Evolutionary conservation across 2,113 vertebrate species (phyloP).

Genomic region (Sterna hirundo): DNA sequence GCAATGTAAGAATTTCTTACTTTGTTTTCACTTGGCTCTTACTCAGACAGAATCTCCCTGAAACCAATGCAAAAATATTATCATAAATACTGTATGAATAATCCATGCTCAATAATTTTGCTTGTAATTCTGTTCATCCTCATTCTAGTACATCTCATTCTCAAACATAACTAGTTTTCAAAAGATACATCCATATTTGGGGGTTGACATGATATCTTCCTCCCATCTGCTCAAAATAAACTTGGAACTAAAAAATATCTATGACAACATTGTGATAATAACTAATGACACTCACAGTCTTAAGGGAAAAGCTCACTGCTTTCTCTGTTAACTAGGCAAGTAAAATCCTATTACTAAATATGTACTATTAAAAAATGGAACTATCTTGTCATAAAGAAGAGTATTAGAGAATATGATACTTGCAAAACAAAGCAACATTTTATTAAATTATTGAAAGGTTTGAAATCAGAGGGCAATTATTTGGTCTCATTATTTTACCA

Average conservation of each 20-base stretch:
- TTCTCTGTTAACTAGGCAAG: background rate
- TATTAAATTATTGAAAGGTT: background rate
- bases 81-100: background rate
- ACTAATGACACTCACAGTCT: background rate
- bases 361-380: background rate
- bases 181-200: conserved; percentile 35
- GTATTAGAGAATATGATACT: background rate
- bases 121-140: background rate
- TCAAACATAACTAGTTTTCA: background rate
- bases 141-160: background rate
- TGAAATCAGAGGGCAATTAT: background rate
- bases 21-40: background rate
- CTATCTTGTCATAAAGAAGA: background rate
- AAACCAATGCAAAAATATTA: background rate
- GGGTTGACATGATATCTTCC: background rate
- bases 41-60: background rate
- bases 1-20: background rate
- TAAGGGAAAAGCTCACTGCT: background rate
- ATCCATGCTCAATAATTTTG: background rate
- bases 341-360: background rate
- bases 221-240: conserved; percentile 49
- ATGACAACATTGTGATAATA: conserved; percentile 11
- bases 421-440: background rate
- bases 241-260: conserved; percentile 27
- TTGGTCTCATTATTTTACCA: background rate